Conservation (phyloP, 2,797 vertebrate species). For the Gallirallus australis region DNA sequence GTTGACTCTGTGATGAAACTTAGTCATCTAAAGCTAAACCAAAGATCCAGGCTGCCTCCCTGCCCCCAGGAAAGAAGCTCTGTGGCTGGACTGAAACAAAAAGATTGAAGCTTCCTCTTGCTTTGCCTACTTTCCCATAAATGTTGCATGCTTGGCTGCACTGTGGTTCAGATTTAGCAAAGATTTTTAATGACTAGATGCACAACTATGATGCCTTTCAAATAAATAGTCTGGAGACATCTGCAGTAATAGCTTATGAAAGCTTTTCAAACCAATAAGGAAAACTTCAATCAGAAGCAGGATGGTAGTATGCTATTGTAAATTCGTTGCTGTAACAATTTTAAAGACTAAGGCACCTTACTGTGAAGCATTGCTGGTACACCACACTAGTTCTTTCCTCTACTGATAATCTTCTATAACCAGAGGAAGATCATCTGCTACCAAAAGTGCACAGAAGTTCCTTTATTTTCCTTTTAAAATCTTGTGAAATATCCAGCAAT, state of each 20-base stretch:
- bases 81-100: not conserved
- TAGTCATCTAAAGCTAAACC: not conserved
- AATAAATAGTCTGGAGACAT: not conserved
- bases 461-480: not conserved
- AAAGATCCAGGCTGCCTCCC: not conserved
- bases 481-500: constrained; percentile 30
- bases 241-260: not conserved
- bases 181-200: not conserved
- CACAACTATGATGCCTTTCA: not conserved
- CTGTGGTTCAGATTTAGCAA: not conserved
- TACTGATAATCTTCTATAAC: not conserved
- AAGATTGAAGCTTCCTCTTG: not conserved
- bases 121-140: constrained; percentile 3
- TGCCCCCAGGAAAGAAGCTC: constrained; percentile 9
- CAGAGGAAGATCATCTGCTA: not conserved
- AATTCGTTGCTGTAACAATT: not conserved
- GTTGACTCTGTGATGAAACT: not conserved
- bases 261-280: not conserved
- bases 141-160: not conserved
- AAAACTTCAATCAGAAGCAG: not conserved
- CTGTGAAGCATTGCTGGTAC: not conserved
- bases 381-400: not conserved
- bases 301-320: not conserved
- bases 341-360: not conserved
- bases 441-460: not conserved